Conservation (phyloP, 2,888 invertebrate genomes). For the Acrobasis consociella region DNA sequence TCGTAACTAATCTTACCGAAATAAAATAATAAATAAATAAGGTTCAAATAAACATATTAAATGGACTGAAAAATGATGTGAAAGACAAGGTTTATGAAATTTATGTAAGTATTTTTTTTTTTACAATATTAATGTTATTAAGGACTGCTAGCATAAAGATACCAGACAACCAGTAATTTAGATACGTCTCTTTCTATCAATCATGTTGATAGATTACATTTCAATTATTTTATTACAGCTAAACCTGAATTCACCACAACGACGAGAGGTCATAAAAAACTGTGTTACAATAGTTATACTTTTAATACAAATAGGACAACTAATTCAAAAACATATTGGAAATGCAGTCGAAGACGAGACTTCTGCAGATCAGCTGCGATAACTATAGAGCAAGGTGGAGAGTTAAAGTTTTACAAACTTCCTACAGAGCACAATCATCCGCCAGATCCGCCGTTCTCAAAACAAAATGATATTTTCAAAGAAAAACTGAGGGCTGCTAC, state of each 20-base stretch:
- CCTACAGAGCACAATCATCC: constrained; percentile 8
- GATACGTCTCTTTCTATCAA: too few species aligned
- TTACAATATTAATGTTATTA: too few species aligned
- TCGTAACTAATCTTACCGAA: too few species aligned
- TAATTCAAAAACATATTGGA: constrained; percentile 6
- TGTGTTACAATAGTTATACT: constrained; percentile 1
- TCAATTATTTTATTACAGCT: constrained; percentile 4
- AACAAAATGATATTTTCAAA: constrained; percentile 7
- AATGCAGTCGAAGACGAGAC: background rate
- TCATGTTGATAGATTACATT: too few species aligned
- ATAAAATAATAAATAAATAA: too few species aligned
- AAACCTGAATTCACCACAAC: constrained; percentile 4
- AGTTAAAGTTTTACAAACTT: background rate
- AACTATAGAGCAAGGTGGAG: background rate
- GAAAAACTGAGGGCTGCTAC: background rate
- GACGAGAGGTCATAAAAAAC: background rate
- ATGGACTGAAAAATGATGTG: too few species aligned
- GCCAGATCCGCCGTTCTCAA: background rate
- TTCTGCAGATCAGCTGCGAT: background rate
- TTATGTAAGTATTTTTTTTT: too few species aligned
- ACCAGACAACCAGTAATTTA: too few species aligned
- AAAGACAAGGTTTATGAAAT: too few species aligned
- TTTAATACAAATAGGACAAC: background rate
- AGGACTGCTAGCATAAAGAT: too few species aligned
- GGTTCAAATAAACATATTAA: too few species aligned